Evolutionary conservation across 2,888 invertebrate species (phyloP).

Genomic region (Napeogenes sylphis): DNA sequence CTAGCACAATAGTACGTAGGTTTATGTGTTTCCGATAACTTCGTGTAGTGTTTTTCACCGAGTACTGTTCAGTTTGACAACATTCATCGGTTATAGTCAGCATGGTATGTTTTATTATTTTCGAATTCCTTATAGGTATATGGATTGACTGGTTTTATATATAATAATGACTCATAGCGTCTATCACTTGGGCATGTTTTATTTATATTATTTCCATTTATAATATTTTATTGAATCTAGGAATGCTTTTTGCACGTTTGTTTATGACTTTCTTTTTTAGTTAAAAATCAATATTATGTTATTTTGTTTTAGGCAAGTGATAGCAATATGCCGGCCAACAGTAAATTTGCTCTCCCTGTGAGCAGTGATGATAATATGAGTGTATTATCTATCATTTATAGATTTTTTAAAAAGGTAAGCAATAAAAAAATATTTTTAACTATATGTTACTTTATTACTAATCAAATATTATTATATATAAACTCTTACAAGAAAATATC

Average conservation of each 20-base stretch:
- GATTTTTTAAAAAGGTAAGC: constrained; percentile 80
- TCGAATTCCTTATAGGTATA: constrained; percentile 16
- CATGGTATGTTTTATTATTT: constrained; percentile 26
- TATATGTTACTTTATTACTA: too few species aligned
- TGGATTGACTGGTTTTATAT: constrained; percentile 42
- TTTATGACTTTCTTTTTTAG: too few species aligned
- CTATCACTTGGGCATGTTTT: constrained; percentile 6
- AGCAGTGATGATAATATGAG: constrained; percentile 67
- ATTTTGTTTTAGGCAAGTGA: constrained; percentile 49
- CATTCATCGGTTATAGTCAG: constrained; percentile 16
- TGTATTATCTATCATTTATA: constrained; percentile 79
- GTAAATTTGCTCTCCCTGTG: constrained; percentile 64
- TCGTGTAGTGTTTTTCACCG: constrained; percentile 11
- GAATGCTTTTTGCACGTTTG: too few species aligned
- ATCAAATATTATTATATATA: too few species aligned
- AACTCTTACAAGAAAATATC: not conserved
- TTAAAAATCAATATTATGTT: too few species aligned
- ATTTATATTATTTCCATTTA: not conserved
- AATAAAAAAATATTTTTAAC: not conserved
- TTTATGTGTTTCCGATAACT: constrained; percentile 9
- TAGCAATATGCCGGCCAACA: constrained; percentile 62
- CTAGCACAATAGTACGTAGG: constrained; percentile 5
- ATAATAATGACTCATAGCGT: constrained; percentile 51
- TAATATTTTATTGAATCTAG: not conserved
- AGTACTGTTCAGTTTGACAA: constrained; percentile 17